Evolutionary conservation across 2,888 invertebrate genomes (phyloP), one percentile per base, ranked within the genome.

Genomic region (Hypolimnas misippus): DNA sequence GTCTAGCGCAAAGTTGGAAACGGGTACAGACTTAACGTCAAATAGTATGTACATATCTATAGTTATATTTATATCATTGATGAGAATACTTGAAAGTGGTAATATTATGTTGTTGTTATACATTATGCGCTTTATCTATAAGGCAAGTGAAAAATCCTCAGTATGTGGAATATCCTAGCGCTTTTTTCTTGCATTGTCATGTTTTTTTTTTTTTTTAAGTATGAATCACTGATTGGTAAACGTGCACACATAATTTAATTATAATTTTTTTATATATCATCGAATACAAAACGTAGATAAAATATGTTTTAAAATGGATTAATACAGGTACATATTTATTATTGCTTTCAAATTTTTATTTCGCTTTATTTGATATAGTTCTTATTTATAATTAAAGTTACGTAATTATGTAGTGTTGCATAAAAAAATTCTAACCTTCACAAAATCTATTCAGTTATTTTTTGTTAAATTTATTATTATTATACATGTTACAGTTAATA

Each of bases 281-380:
- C 21, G 44, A 5, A 10, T 42, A 17, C 4, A 44, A 19, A 12
- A 19, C 19, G 19, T 19, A 44, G 12, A 17, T 44, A 12, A 44
- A 44, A 44, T 44, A 44, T 44, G 44, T 12, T 44, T 44, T 44
- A 21, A n/a, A 21, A 19, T 44, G 10, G 19, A 12, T 44, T 12
- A 19, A 21, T 19, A 44, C 44, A 44, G 44, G 21, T 46, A 46
- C 21, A 21, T 21, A 46, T 46, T 46, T 44, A 19, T 44, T 44
- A 19, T 19, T 44, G 33, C 33, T 8, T 12, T 19, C 8, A 12
- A 44, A 44, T 44, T 46, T 1, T 19, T 44, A 21, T 21, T 7
- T 21, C 44, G 12, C 1, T 21, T 19, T 12, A 46, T 21, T 5
- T n/a, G 21, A 46, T 21, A 17, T 10, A 42, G 12, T 12, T 46